Evolutionary conservation across 2,888 invertebrate species (phyloP), one percentile per base, ranked within the genome.

Genomic region (Troglohyphantes excavatus): DNA sequence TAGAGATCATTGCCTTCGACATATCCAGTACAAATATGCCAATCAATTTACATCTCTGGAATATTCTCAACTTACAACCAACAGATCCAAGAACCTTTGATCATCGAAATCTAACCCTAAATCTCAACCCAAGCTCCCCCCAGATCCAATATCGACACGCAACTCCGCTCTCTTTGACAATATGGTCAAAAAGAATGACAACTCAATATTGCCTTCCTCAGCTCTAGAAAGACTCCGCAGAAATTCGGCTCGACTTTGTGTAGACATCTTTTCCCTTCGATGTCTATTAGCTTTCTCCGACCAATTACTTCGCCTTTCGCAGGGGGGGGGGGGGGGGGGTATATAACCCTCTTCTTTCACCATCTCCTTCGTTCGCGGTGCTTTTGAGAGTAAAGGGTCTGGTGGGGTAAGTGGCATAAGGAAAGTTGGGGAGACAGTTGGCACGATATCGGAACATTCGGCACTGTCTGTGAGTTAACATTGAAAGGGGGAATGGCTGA

Each of bases 241-340:
- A 76, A 76, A 26, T 63, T 2, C n/a, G 75, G 7, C 61, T 27
- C n/a, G 46, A 17, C 33, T 53, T 23, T 63, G 61, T 23, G 13
- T 13, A 46, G 23, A 26, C 21, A 46, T 17, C 72, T 26, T 39
- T 33, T 78, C 53, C 53, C 23, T 65, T 23, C 17, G 43, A 21
- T 63, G 61, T 83, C 68, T 85, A 85, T 85, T 85, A 85, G 85
- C 85, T 85, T 76, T 76, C 85, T 85, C 76, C 39, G 29, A 63
- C 53, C 85, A 67, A 85, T 68, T 76, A 68, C 43, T 67, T 53
- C 23, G 53, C 19, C 43, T 21, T n/a, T n/a, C 13, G 7, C 33
- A 26, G 17, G 23, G 46, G 29, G 26, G 65, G n/a, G n/a, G 81
- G 46, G 27, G 84, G 46, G 26, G 67, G 39, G 61, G 43, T 26